Percentiles rank a stretch among this genome's conserved stretches.
phyloP scores from a whole-genome alignment of 2,888 invertebrate genomes.

The Chromoteleia sp. region DNA sequence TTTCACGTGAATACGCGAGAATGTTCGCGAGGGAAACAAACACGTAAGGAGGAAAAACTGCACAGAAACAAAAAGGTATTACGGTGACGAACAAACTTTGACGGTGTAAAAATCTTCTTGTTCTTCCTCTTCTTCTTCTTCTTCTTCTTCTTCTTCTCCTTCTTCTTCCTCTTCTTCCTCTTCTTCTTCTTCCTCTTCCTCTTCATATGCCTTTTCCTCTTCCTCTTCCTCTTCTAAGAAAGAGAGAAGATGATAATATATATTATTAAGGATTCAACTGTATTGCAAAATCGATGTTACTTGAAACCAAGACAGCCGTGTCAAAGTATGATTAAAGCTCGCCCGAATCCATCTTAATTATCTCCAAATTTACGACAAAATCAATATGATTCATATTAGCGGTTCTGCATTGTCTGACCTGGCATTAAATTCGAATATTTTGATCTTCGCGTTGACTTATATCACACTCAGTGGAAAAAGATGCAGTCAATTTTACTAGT shows the following conservation, averaged over 20 bases:
- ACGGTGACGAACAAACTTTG: constrained; percentile 12
- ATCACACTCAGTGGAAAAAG: constrained; percentile 13
- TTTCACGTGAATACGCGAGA: not conserved
- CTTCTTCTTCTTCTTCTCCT: too few relatives aligned
- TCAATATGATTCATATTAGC: constrained; percentile 49
- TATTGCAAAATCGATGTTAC: constrained; percentile 26
- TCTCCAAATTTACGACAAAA: constrained; percentile 46
- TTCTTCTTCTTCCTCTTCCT: too few relatives aligned
- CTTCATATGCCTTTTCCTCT: too few relatives aligned
- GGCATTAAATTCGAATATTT: constrained; percentile 35
- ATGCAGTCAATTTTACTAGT: not conserved
- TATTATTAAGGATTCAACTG: constrained; percentile 8
- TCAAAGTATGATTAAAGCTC: constrained; percentile 48
- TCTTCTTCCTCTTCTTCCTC: too few relatives aligned
- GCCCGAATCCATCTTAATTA: constrained; percentile 45
- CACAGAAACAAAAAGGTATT: not conserved
- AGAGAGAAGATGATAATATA: not conserved
- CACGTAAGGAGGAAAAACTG: not conserved
- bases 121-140: too few relatives aligned
- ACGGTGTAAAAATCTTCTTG: too few relatives aligned
- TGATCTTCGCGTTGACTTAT: constrained; percentile 10
- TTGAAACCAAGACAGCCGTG: constrained; percentile 2
- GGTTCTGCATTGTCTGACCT: constrained; percentile 24
- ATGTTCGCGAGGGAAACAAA: constrained; percentile 1
- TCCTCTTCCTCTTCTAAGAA: too few relatives aligned